phyloP scores from a whole-genome alignment of 2,797 vertebrate genomes.

The Crax fasciolata region DNA sequence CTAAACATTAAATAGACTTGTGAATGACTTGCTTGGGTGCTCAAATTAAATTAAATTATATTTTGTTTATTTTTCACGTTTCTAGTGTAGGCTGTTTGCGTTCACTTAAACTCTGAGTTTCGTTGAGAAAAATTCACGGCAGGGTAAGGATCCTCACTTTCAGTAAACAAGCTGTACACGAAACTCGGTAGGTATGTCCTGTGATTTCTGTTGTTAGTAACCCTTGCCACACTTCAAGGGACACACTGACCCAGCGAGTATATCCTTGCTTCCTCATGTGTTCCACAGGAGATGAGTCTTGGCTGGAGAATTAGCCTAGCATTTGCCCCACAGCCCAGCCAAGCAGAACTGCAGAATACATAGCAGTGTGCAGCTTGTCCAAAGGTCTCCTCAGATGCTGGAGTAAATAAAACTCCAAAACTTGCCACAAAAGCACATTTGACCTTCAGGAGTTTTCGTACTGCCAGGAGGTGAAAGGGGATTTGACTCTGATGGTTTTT shows the following conservation, averaged over 20 bases:
- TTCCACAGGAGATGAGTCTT: not conserved
- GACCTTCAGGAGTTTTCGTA: not conserved
- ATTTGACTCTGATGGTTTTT: not conserved
- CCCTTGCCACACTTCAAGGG: not conserved
- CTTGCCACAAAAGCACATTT: not conserved
- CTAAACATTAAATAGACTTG: constrained; percentile 70
- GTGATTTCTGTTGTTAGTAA: not conserved
- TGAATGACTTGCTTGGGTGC: constrained; percentile 70
- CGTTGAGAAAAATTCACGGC: not conserved
- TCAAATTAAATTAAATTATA: constrained; percentile 83
- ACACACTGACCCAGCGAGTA: not conserved
- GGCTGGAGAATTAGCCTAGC: not conserved
- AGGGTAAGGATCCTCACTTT: not conserved
- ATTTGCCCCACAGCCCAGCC: not conserved
- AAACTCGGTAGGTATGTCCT: not conserved
- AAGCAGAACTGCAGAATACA: not conserved
- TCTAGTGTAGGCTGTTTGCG: constrained; percentile 61
- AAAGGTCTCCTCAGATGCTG: not conserved
- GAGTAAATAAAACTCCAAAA: not conserved
- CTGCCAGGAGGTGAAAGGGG: not conserved
- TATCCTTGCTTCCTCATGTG: not conserved
- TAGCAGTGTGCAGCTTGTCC: not conserved
- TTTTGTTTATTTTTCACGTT: constrained; percentile 80
- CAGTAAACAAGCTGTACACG: not conserved
- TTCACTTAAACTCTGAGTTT: constrained; percentile 58